Conservation (phyloP, 2,888 invertebrate species). For the Heliothis peltigera region DNA sequence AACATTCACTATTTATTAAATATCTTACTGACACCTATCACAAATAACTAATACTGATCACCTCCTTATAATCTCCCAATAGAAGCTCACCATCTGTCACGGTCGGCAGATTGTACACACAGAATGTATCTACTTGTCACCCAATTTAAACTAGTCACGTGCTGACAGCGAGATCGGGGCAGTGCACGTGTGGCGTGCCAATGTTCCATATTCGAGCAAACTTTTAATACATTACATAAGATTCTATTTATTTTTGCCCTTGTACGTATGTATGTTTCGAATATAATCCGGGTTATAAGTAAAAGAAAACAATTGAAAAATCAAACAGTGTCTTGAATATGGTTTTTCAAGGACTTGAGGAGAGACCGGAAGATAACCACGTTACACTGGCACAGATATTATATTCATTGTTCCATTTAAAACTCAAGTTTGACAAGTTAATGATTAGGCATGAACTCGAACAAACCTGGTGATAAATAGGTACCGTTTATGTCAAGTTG, state of each 20-base stretch:
- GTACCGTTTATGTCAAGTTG: conserved; percentile 15
- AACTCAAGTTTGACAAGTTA: background rate
- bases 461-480: conserved; percentile 1
- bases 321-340: background rate
- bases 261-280: background rate
- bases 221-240: conserved; percentile 3
- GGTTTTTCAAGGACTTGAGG: background rate
- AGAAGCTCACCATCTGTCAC: conserved; percentile 16
- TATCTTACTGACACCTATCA: no score
- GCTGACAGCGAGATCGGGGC: conserved; percentile 38
- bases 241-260: conserved; percentile 8
- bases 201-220: conserved; percentile 36
- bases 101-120: conserved; percentile 24
- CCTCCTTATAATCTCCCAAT: conserved; percentile 6
- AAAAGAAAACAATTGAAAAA: no score
- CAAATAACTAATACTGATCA: background rate
- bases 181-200: conserved; percentile 45
- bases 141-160: conserved; percentile 51
- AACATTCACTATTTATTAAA: no score
- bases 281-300: no score
- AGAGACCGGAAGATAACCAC: background rate
- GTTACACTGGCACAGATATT: background rate
- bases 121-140: conserved; percentile 21
- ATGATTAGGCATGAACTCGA: no score
- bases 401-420: background rate